Conservation (phyloP, 2,113 vertebrate genomes). For the Istiophorus platypterus region DNA sequence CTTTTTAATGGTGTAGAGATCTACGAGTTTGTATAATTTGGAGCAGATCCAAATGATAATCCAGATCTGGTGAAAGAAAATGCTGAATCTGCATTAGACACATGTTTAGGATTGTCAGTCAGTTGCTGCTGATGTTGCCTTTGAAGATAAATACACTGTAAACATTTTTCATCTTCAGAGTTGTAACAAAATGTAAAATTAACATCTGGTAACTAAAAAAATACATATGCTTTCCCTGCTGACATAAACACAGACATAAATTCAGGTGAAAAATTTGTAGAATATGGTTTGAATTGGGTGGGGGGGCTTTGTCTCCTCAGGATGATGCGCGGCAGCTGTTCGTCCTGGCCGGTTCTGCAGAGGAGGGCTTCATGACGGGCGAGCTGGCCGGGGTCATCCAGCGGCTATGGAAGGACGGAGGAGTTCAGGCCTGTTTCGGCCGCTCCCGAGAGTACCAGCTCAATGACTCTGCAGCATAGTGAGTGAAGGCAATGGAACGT, state of each 20-base stretch:
- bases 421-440: constrained; percentile 95
- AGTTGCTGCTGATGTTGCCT: not conserved
- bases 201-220: not conserved
- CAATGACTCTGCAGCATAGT: constrained; percentile 99
- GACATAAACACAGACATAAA: not conserved
- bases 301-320: constrained; percentile 73
- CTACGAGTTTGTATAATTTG: no score
- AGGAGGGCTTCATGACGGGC: constrained; percentile 96
- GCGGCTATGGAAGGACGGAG: constrained; percentile 95
- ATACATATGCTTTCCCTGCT: not conserved
- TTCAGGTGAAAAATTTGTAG: not conserved
- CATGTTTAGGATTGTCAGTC: no score
- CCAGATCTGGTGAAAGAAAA: no score
- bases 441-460: constrained; percentile 98
- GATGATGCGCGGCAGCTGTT: constrained; percentile 98
- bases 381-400: constrained; percentile 96
- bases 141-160: not conserved
- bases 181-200: not conserved
- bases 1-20: no score
- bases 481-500: constrained; percentile 77
- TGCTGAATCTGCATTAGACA: no score
- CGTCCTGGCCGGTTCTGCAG: constrained; percentile 92
- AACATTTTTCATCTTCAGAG: not conserved
- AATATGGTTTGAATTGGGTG: not conserved
- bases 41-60: no score